Percentiles rank a stretch among this genome's conserved stretches.
phyloP scores from a whole-genome alignment of 2,797 vertebrate genomes.

The Acridotheres tristis region DNA sequence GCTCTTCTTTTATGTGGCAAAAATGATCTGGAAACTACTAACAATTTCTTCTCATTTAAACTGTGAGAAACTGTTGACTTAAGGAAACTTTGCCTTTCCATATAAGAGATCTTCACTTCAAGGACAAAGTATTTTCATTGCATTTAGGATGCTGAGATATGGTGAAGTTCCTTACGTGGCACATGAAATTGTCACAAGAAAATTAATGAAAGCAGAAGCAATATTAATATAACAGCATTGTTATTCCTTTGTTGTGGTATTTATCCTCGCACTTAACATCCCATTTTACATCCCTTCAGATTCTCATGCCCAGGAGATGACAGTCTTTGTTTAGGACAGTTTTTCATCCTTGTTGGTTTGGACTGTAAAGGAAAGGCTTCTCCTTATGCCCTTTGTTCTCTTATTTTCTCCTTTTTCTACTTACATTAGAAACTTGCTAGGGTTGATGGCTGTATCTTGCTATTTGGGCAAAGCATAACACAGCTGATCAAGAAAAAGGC shows the following conservation, averaged over 20 bases:
- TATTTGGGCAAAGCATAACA: neutral
- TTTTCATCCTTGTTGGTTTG: neutral
- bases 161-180: neutral
- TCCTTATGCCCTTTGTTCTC: neutral
- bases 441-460: neutral
- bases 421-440: neutral
- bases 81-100: neutral
- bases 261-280: neutral
- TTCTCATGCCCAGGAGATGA: neutral
- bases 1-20: neutral
- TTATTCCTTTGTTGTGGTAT: neutral
- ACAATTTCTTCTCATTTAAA: neutral
- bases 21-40: conserved; percentile 46
- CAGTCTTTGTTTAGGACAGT: neutral
- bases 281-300: neutral
- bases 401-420: neutral
- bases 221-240: neutral
- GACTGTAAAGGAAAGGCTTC: neutral
- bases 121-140: neutral
- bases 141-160: neutral
- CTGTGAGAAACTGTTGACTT: neutral
- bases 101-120: neutral
- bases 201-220: neutral
- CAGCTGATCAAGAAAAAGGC: neutral
- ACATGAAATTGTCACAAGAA: neutral